These are phyloP conservation scores for Acanthurus lineatus DNA, from an alignment of 2,797 vertebrate genomes.

Conservation along the genomic window DNA sequence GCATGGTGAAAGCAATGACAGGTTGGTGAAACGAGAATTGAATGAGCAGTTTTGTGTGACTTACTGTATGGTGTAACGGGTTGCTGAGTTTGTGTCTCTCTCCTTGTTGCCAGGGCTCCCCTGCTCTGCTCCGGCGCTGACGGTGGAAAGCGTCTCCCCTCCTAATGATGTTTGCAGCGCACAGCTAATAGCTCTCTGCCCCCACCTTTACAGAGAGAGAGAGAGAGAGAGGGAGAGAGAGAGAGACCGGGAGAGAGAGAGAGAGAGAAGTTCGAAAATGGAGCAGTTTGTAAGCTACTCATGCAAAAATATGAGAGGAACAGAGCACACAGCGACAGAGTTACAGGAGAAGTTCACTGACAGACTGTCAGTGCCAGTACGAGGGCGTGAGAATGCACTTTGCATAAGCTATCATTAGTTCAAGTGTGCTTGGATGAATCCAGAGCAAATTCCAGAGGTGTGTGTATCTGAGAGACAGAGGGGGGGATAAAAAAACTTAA, in stretches of 20 bases:
- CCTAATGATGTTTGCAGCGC: conserved; percentile 95
- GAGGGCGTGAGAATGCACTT: conserved; percentile 48
- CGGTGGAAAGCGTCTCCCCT: conserved; percentile 92
- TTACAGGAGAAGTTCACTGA: conserved; percentile 74
- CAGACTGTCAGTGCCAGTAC: conserved; percentile 41
- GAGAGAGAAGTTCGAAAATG: conserved; percentile 75
- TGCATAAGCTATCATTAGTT: conserved; percentile 2
- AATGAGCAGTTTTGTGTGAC: conserved; percentile 81
- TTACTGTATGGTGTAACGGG: conserved; percentile 93
- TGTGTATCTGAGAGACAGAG: not conserved
- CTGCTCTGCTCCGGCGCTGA: conserved; percentile 89
- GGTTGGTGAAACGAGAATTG: conserved; percentile 20
- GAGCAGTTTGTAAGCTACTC: conserved; percentile 94
- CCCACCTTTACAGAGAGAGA: conserved; percentile 70
- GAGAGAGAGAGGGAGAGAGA: conserved; percentile 40
- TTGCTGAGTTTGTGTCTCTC: conserved; percentile 86
- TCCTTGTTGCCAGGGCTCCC: conserved; percentile 86
- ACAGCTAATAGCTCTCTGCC: conserved; percentile 84
- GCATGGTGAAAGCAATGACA: conserved; percentile 49
- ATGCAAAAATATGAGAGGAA: conserved; percentile 78
- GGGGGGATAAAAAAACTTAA: not conserved
- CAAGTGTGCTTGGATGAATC: not conserved
- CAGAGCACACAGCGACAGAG: conserved; percentile 78
- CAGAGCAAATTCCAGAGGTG: not conserved
- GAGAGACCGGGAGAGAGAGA: conserved; percentile 30